Conservation (phyloP, 2,113 vertebrate species). For the Leptocoma aspasia region DNA sequence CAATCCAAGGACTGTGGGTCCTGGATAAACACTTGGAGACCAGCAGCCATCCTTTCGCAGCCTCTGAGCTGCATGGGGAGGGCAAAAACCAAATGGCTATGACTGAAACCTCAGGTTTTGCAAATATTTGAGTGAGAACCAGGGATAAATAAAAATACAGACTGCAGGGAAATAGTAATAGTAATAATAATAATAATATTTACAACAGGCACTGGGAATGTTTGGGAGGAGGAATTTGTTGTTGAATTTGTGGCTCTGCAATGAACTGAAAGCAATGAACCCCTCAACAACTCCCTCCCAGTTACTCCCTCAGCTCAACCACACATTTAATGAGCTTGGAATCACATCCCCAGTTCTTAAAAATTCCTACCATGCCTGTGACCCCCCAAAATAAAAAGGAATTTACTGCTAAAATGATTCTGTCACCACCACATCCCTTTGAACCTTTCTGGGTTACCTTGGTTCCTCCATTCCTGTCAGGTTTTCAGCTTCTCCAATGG, state of each 20-base stretch:
- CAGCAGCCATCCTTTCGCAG: fast-evolving
- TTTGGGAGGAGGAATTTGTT: neutral
- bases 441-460: fast-evolving
- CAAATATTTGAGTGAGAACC: neutral
- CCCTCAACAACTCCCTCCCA: neutral
- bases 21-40: neutral
- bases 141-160: neutral
- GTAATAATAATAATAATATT: neutral
- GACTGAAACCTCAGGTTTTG: neutral
- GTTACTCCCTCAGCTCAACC: neutral
- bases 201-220: neutral
- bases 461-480: neutral
- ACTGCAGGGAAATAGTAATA: neutral
- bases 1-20: neutral
- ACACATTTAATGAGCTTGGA: neutral
- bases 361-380: neutral
- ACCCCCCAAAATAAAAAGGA: neutral
- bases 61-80: neutral
- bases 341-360: neutral
- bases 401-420: neutral
- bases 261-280: neutral
- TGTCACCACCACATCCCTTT: neutral
- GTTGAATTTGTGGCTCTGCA: neutral
- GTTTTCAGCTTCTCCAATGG: neutral
- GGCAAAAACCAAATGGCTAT: neutral